These are phyloP conservation scores for Orchesella cincta DNA, from an alignment of 1,140 invertebrate genomes.

Conservation along the genomic window DNA sequence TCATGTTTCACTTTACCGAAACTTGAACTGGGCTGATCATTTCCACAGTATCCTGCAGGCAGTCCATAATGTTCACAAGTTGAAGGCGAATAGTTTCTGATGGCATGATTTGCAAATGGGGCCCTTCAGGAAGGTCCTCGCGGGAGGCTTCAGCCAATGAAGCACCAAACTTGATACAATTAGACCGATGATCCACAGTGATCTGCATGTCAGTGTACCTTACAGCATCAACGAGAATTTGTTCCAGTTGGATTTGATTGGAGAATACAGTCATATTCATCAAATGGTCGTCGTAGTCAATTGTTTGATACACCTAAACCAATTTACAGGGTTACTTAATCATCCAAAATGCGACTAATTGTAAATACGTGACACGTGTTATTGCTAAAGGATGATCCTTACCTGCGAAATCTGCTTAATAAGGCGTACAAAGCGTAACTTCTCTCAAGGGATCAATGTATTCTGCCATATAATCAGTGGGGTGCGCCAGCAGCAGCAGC, in stretches of 20 bases:
- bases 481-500: constrained; percentile 54
- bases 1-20: constrained; percentile 56
- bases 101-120: constrained; percentile 89
- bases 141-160: constrained; percentile 88
- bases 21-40: constrained; percentile 80
- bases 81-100: constrained; percentile 93
- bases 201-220: constrained; percentile 92
- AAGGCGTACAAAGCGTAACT: constrained; percentile 85
- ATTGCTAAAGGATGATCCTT: too few relatives aligned
- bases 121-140: constrained; percentile 89
- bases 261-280: constrained; percentile 83
- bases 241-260: constrained; percentile 80
- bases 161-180: constrained; percentile 87
- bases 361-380: too few relatives aligned
- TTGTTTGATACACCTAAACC: constrained; percentile 93
- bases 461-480: constrained; percentile 64
- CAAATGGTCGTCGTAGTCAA: constrained; percentile 82
- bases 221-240: constrained; percentile 88
- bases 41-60: constrained; percentile 75
- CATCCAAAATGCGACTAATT: too few relatives aligned
- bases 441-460: constrained; percentile 85
- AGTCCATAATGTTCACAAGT: constrained; percentile 83
- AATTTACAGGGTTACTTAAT: too few relatives aligned
- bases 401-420: constrained; percentile 69
- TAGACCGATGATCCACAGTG: constrained; percentile 78